Evolutionary conservation across 2,113 vertebrate species (phyloP).

Genomic region (Myrmophylax atrothorax): DNA sequence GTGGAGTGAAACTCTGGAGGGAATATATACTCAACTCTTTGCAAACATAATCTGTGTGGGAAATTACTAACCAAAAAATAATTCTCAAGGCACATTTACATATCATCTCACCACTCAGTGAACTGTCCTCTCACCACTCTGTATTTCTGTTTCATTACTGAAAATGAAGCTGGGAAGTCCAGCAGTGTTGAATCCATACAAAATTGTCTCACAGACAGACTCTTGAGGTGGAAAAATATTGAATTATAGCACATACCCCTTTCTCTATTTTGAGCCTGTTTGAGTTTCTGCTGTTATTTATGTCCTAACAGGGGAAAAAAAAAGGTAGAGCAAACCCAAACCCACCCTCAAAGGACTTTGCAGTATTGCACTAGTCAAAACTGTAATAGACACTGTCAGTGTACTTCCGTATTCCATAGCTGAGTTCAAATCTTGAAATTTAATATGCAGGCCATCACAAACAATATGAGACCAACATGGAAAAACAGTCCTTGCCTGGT

Average conservation of each 20-base stretch:
- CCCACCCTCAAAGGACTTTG: not conserved
- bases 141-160: not conserved
- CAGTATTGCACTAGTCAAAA: not conserved
- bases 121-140: not conserved
- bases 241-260: not conserved
- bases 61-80: not conserved
- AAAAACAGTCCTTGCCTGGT: not conserved
- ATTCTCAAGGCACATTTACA: not conserved
- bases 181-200: not conserved
- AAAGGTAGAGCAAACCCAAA: not conserved
- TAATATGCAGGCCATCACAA: not conserved
- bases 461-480: not conserved
- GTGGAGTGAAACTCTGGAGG: not conserved
- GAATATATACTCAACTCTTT: not conserved
- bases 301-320: not conserved
- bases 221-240: not conserved
- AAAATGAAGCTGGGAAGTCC: not conserved
- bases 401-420: not conserved
- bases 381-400: not conserved
- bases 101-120: not conserved
- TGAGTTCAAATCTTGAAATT: not conserved
- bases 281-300: not conserved
- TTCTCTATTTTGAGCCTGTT: not conserved
- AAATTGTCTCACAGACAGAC: not conserved
- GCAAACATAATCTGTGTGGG: not conserved